Evolutionary conservation across 2,113 vertebrate genomes (phyloP).

Genomic region (Microcebus lehilahytsara): DNA sequence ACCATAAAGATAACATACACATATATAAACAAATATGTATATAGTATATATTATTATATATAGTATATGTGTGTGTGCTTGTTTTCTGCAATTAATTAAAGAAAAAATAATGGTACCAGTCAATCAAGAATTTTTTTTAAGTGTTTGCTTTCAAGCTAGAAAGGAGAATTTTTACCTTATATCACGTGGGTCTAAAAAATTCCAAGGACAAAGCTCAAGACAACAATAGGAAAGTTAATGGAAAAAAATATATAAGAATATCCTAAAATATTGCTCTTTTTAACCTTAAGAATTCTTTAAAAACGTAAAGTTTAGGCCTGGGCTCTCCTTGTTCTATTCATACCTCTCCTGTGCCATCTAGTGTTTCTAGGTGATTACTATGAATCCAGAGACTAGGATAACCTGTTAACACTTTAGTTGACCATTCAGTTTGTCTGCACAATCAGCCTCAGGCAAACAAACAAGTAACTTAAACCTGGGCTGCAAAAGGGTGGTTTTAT

Average conservation of each 20-base stretch:
- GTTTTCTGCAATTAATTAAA: slow-evolving; percentile 2
- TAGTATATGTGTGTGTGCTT: neutral
- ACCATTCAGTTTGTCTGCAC: neutral
- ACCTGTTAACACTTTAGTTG: neutral
- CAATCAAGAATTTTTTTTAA: neutral
- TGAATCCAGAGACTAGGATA: neutral
- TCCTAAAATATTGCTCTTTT: neutral
- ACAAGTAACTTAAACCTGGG: slow-evolving; percentile 6
- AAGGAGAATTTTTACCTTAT: slow-evolving; percentile 32
- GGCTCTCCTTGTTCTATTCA: slow-evolving; percentile 45
- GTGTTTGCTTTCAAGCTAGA: slow-evolving; percentile 39
- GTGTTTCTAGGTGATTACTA: slow-evolving; percentile 72
- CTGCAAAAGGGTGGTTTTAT: neutral
- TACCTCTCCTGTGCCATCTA: slow-evolving; percentile 84
- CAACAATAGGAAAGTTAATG: neutral
- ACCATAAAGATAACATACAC: neutral
- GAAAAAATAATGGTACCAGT: neutral
- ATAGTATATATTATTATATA: neutral
- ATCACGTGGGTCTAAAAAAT: slow-evolving; percentile 12
- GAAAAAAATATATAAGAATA: neutral
- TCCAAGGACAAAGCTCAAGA: neutral
- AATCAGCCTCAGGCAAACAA: neutral
- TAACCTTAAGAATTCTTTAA: neutral
- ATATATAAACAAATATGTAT: neutral
- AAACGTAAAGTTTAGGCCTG: neutral